A percentile compares a stretch with the other conserved stretches of the same genome.
phyloP scores from a whole-genome alignment of 2,888 invertebrate genomes.

The Epistrophella euchroma region DNA sequence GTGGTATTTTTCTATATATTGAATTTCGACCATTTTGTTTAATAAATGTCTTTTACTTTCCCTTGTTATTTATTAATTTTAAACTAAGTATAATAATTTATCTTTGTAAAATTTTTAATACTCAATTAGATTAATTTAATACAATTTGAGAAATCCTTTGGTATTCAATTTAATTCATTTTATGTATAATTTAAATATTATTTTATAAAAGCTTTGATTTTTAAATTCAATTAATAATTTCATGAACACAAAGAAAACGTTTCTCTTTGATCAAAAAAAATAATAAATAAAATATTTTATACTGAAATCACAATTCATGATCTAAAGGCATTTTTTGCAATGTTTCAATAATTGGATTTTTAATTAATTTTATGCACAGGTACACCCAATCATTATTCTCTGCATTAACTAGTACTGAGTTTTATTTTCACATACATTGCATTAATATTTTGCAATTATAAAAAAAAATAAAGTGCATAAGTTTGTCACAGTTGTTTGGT shows the following conservation, averaged over 20 bases:
- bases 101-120: no score
- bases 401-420: neutral
- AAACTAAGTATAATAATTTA: no score
- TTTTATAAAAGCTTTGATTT: neutral
- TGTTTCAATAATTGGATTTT: slow-evolving; percentile 15
- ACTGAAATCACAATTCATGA: neutral
- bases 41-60: no score
- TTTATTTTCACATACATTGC: neutral
- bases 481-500: neutral
- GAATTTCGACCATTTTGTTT: no score
- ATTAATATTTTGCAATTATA: slow-evolving; percentile 5
- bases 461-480: slow-evolving; percentile 1
- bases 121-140: no score
- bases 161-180: no score
- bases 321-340: neutral
- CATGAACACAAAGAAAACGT: neutral
- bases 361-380: slow-evolving; percentile 1
- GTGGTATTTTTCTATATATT: no score
- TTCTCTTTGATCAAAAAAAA: neutral
- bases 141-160: no score
- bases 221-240: neutral
- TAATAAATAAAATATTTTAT: neutral
- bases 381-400: neutral
- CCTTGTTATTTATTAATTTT: no score
- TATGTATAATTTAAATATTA: no score